These are phyloP conservation scores for Clarias platycephalus DNA, from an alignment of 2,797 vertebrate genomes.

Conservation along the genomic window DNA sequence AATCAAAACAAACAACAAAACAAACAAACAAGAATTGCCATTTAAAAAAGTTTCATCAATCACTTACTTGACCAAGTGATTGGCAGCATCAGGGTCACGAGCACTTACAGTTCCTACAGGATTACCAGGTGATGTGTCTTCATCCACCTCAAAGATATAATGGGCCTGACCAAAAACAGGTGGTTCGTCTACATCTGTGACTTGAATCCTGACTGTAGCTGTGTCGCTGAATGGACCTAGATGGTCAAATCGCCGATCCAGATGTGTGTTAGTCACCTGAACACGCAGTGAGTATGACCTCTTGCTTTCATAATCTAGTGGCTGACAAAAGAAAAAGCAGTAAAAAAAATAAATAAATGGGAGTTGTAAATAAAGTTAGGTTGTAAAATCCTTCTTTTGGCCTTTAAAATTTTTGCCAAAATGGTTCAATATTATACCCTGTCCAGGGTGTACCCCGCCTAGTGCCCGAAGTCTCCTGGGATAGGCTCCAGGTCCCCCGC, in stretches of 20 bases:
- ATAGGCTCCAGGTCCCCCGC: no score
- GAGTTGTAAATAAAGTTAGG: constrained; percentile 15
- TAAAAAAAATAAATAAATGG: constrained; percentile 14
- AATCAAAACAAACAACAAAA: not conserved
- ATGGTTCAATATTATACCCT: constrained; percentile 40
- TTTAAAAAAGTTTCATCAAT: not conserved
- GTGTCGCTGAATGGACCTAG: constrained; percentile 92
- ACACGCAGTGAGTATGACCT: constrained; percentile 86
- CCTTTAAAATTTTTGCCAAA: constrained; percentile 28
- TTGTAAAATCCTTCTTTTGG: constrained; percentile 29
- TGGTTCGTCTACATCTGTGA: constrained; percentile 90
- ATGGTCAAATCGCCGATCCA: constrained; percentile 85
- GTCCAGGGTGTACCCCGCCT: no score
- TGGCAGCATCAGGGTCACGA: constrained; percentile 85
- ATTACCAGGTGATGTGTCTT: constrained; percentile 88
- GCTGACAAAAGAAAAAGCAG: constrained; percentile 70
- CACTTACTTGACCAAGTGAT: constrained; percentile 88
- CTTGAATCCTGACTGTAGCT: constrained; percentile 83
- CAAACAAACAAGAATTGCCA: not conserved
- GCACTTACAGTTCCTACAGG: constrained; percentile 88
- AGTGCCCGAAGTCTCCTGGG: no score
- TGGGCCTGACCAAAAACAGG: constrained; percentile 84
- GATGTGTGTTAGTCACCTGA: constrained; percentile 88
- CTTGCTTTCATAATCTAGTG: constrained; percentile 93
- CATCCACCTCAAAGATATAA: constrained; percentile 93